phyloP scores from a whole-genome alignment of 2,113 vertebrate species.

The Coptodon bakossiorum region DNA sequence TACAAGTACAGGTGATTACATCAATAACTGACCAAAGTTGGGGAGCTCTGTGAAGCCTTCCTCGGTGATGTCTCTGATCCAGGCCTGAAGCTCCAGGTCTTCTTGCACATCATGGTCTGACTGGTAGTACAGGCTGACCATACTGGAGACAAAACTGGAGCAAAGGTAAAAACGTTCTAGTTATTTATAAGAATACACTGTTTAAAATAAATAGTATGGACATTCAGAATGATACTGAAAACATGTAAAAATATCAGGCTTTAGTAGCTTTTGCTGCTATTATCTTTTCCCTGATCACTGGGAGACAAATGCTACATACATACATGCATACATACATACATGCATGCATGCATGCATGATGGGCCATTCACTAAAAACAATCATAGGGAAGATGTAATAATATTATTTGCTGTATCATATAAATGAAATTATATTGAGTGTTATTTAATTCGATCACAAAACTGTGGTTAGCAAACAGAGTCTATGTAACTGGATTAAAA shows the following conservation, averaged over 20 bases:
- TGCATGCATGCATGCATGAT: too few species aligned
- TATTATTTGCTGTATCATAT: too few species aligned
- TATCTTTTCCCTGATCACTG: background rate
- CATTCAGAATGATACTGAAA: background rate
- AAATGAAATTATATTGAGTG: too few species aligned
- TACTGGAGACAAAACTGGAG: constrained; percentile 55
- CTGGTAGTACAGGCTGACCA: constrained; percentile 53
- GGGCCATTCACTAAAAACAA: background rate
- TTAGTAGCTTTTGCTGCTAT: background rate
- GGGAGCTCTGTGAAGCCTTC: constrained; percentile 65
- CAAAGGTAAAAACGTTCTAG: background rate
- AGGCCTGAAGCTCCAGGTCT: constrained; percentile 69
- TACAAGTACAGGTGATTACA: background rate
- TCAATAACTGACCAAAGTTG: constrained; percentile 52
- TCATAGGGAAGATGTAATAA: too few species aligned
- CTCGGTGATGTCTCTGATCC: constrained; percentile 55
- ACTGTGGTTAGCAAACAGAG: too few species aligned
- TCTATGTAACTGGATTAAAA: too few species aligned
- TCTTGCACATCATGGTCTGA: constrained; percentile 40
- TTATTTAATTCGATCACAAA: too few species aligned
- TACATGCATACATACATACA: too few species aligned
- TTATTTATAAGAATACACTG: background rate
- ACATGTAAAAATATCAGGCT: background rate
- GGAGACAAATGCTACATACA: too few species aligned
- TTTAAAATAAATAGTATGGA: background rate